Base-by-base conservation (phyloP, 2,888 invertebrate genomes). In the Rhingia campestris region DNA sequence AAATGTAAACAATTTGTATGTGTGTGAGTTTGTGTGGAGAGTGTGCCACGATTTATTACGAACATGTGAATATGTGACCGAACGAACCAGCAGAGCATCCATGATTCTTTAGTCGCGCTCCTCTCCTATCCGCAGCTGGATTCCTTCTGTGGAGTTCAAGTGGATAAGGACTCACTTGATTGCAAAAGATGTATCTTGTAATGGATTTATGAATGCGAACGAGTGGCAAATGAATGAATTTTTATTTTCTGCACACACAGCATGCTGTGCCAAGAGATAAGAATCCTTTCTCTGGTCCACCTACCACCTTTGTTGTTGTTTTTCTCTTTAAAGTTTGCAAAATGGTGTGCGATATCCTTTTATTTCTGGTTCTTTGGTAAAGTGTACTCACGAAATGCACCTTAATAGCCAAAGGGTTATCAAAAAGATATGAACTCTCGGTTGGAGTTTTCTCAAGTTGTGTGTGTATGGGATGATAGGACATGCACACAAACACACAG, bases 1-100 rank as follows among this genome's bases (percentile, higher is more conserved):
- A 80, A 84, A 84, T 84, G 80, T 84, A 80, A 80, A 70, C 80
- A 84, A 84, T 84, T 84, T 84, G 84, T 80, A 69, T 69, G 54
- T 80, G 74, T 69, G 54, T 54, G 10, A 51, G 49, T 70, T 74
- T 35, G 66, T 53, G 59, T 72, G 47, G 56, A 58, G 47, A 70
- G 67, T 73, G 53, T 73, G 54, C 59, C 37, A 51, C 54, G 22
- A 6, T 30, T 10, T 45, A 77, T 4, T 37, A 22, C 14, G 9
- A 41, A 6, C 22, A 54, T 35, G 22, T 9, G 70, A 59, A 33
- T 51, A 35, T 72, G 61, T 72, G 72, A 39, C 45, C 39, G 63
- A 22, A 14, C 54, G 32, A 39, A 41, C 41, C 6, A 6, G 41
- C 6, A 7, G 3, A 49, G 49, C 49, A 9, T 22, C 32, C 54